Base-by-base conservation (phyloP, 1,140 invertebrate species). In the Lordiphosa stackelbergi region DNA sequence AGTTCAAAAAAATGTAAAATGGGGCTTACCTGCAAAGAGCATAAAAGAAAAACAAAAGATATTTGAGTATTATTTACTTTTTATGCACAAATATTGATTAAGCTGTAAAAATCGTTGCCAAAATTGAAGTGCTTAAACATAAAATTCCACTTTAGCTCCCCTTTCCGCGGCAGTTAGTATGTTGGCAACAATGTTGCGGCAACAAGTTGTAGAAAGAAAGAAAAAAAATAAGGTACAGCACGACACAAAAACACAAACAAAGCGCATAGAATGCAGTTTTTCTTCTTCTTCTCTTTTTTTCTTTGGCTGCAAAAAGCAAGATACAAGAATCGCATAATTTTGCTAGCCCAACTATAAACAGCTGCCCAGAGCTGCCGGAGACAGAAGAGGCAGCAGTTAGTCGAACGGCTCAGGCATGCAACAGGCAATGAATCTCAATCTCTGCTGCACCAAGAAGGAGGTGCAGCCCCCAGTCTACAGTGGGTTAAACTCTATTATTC, bases 401-500 rank as follows among this genome's bases (percentile, higher is more conserved):
- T 71, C 73, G 71, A 71, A 68, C 58, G 75, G 71, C 66, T 74
- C 46, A 69, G 66, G 71, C 75, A 81, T 81, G 77, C 77, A 81
- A 81, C 75, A 83, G 75, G 75, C 75, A 83, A 83, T 81, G 75
- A 81, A 81, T 81, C 77, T 81, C 75, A 75, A 81, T 81, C 75
- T 83, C 53, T 51, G 75, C 38, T 40, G 53, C 53, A 51, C 38
- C 48, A 57, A 24, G 37, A 12, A 55, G 52, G 42, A 42, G 53
- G 37, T 49, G 46, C 28, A 24, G 22, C 22, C 4, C 24, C 8
- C 16, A 22, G 41, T 13, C 12, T 38, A 36, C 36, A 47, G 61
- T 31, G 12, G 19, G 22, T 5, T 5, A 6, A 24, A 24, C 22
- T 5, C 22, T 19, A 19, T 19, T 19, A 19, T 2, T 19, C 3